Base-by-base conservation (phyloP, 1,140 invertebrate species). In the Anadara kagoshimensis region DNA sequence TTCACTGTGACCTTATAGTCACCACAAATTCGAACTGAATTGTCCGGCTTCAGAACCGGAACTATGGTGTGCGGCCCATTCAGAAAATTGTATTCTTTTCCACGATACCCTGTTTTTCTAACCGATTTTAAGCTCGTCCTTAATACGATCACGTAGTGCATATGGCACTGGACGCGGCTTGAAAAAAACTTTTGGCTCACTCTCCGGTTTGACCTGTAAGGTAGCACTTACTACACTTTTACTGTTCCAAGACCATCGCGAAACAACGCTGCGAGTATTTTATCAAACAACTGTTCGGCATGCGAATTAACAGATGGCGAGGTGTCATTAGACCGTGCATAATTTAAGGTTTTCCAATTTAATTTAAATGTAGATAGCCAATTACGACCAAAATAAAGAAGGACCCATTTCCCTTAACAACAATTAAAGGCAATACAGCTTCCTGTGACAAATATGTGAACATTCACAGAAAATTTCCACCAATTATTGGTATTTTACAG, bases 41-140 rank as follows among this genome's bases (percentile, higher is more conserved):
- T 83, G 71, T 88, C 76, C n/a, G 72, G 72, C 75, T 90, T 90
- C 44, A 85, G 69, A 2, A 90, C 84, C 5, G 84, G 80, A 0
- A 72, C 58, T 18, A 76, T 71, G 11, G 49, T n/a, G 59, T 45
- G 73, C 49, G 14, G 4, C 69, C 47, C 26, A 58, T 14, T 70
- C 67, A 24, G 66, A 57, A 57, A 68, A 69, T 43, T 66, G 7
- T 5, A 82, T 76, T 22, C 47, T 81, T 59, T 76, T n/a, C n/a
- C 59, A 22, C 90, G 85, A 24, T 89, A 81, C 41, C 88, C 36
- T 83, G 80, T 41, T 45, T 36, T 54, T 70, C 26, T 43, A 86
- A 65, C 22, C 78, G 61, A 16, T 62, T 62, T n/a, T n/a, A 12
- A 81, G 29, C 57, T 89, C 82, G n/a, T n/a, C n/a, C n/a, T n/a